These are phyloP conservation scores for Gopherus flavomarginatus DNA, from an alignment of 2,113 vertebrate species.

Conservation along the genomic window DNA sequence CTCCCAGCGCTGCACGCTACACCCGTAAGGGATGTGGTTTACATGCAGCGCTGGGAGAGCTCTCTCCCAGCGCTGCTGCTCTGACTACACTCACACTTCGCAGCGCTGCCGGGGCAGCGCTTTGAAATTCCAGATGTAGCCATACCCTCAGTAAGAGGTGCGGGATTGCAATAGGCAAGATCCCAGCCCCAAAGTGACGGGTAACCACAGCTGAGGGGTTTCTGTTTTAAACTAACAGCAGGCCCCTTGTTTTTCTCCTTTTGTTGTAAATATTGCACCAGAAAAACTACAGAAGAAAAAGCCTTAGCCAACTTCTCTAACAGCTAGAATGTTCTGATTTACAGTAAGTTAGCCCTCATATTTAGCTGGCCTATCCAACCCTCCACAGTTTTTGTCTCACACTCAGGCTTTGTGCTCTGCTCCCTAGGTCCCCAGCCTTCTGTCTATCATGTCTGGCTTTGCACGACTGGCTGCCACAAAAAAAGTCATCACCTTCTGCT, in stretches of 20 bases:
- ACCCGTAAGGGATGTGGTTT: no score
- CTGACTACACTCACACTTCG: no score
- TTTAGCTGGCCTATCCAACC: slow-evolving; percentile 31
- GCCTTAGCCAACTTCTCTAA: slow-evolving; percentile 35
- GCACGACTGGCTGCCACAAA: not conserved
- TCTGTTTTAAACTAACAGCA: not conserved
- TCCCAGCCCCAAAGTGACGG: not conserved
- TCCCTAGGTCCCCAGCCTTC: slow-evolving; percentile 36
- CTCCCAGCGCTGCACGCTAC: no score
- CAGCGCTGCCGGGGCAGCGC: no score
- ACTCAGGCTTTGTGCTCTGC: slow-evolving; percentile 31
- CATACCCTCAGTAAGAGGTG: no score
- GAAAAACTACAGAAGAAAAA: not conserved
- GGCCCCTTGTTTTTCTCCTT: not conserved
- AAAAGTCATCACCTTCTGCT: slow-evolving; percentile 47
- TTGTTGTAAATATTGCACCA: not conserved
- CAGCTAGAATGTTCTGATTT: slow-evolving; percentile 36
- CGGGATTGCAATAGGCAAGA: not conserved
- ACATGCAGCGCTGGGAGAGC: no score
- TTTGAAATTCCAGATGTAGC: no score
- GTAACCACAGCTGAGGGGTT: not conserved
- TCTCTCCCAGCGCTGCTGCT: no score
- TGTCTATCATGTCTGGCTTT: slow-evolving; percentile 55
- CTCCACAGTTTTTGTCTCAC: slow-evolving; percentile 44
- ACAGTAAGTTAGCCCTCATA: slow-evolving; percentile 45